Evolutionary conservation across 2,888 invertebrate species (phyloP).

Genomic region (Drosophila peninsularis): DNA sequence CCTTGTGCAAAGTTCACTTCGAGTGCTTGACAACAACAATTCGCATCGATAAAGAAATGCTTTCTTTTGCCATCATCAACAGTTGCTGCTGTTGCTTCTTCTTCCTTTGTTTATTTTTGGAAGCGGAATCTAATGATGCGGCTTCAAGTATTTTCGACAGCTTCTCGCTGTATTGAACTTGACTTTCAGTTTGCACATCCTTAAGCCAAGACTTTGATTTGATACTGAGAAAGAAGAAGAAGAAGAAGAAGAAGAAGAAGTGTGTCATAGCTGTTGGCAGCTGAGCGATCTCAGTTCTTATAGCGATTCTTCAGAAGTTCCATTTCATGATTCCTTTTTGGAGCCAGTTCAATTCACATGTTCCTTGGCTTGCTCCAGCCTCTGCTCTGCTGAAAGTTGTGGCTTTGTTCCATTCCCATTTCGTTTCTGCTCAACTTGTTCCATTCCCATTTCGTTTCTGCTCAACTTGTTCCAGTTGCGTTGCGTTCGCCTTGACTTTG

Average conservation of each 20-base stretch:
- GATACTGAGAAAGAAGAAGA: constrained; percentile 24
- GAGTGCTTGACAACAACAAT: constrained; percentile 48
- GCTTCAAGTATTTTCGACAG: constrained; percentile 12
- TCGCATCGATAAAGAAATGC: constrained; percentile 58
- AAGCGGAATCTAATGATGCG: constrained; percentile 53
- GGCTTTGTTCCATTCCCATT: neutral
- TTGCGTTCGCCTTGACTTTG: neutral
- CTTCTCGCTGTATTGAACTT: constrained; percentile 15
- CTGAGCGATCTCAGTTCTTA: neutral
- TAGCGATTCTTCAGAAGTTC: neutral
- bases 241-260: too few species aligned
- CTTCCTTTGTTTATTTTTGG: constrained; percentile 45
- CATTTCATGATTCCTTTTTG: neutral
- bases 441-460: neutral
- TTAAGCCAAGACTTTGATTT: constrained; percentile 18
- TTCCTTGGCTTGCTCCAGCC: too few species aligned
- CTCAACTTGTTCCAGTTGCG: too few species aligned
- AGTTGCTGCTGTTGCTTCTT: constrained; percentile 2
- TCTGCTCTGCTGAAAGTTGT: too few species aligned
- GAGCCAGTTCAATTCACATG: neutral
- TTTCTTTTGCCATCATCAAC: constrained; percentile 38
- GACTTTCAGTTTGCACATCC: constrained; percentile 53
- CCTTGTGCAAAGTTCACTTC: constrained; percentile 55
- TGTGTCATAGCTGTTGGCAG: too few species aligned
- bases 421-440: too few species aligned